These are phyloP conservation scores for Chirona hameri DNA, from an alignment of 2,888 invertebrate species.

Conservation along the genomic window DNA sequence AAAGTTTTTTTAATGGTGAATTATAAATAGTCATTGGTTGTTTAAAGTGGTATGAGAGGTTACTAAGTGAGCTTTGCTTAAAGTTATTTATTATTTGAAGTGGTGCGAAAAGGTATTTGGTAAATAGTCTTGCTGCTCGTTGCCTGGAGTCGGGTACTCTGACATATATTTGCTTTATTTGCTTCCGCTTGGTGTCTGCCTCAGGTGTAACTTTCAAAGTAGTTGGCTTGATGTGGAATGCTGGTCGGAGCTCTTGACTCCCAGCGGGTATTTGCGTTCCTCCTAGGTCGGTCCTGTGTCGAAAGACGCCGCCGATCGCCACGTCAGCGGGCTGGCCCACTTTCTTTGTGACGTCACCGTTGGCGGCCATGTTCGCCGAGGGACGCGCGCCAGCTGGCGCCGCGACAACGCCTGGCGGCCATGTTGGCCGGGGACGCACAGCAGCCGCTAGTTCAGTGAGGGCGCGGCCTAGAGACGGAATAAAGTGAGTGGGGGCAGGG, in stretches of 20 bases:
- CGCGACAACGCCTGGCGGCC: too few species aligned
- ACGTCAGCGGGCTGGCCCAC: background rate
- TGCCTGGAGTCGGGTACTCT: background rate
- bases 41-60: too few species aligned
- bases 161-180: background rate
- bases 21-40: too few species aligned
- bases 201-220: background rate
- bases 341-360: slow-evolving; percentile 11
- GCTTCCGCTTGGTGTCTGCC: background rate
- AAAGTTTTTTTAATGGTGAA: too few species aligned
- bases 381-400: too few species aligned
- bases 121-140: background rate
- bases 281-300: background rate
- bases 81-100: too few species aligned
- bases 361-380: too few species aligned
- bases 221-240: background rate
- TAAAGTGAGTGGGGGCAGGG: slow-evolving; percentile 27
- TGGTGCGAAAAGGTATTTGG: background rate
- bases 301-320: background rate
- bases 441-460: background rate
- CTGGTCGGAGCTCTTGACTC: background rate
- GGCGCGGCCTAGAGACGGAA: background rate
- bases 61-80: too few species aligned
- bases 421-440: background rate
- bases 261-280: background rate